Evolutionary conservation across 2,113 vertebrate species (phyloP).

Genomic region (Chionis minor): DNA sequence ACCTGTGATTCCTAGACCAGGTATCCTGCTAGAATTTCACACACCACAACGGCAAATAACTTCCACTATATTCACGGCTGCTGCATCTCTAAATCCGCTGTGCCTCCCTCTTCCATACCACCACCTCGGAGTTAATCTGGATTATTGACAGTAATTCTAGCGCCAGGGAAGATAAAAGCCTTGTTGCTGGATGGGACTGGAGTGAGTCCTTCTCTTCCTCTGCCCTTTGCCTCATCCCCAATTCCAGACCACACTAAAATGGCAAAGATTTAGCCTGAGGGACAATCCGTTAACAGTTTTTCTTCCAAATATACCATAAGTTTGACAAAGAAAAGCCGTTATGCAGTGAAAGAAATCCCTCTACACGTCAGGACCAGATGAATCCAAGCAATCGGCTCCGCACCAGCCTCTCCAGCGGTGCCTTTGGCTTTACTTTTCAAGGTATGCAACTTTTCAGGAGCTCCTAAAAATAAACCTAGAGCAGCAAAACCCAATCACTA

Average conservation of each 20-base stretch:
- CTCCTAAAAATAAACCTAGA: not conserved
- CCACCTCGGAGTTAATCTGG: not conserved
- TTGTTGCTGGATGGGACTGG: not conserved
- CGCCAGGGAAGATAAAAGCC: rapidly evolving
- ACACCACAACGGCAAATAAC: not conserved
- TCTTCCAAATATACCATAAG: not conserved
- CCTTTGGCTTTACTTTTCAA: not conserved
- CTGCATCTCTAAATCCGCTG: not conserved
- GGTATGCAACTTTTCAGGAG: not conserved
- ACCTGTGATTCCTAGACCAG: not conserved
- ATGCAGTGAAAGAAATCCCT: not conserved
- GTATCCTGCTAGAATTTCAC: not conserved
- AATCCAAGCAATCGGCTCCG: not conserved
- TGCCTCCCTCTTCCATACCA: not conserved
- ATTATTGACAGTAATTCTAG: rapidly evolving
- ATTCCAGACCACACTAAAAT: not conserved
- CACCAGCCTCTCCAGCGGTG: not conserved
- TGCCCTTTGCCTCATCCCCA: too few species aligned
- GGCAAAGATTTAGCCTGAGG: not conserved
- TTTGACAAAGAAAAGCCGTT: not conserved
- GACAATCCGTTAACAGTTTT: not conserved
- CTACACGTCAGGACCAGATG: not conserved
- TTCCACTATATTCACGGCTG: rapidly evolving
- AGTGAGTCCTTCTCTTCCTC: not conserved
- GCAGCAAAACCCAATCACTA: not conserved